Base-by-base conservation (phyloP, 2,797 vertebrate genomes). In the Channa striata region DNA sequence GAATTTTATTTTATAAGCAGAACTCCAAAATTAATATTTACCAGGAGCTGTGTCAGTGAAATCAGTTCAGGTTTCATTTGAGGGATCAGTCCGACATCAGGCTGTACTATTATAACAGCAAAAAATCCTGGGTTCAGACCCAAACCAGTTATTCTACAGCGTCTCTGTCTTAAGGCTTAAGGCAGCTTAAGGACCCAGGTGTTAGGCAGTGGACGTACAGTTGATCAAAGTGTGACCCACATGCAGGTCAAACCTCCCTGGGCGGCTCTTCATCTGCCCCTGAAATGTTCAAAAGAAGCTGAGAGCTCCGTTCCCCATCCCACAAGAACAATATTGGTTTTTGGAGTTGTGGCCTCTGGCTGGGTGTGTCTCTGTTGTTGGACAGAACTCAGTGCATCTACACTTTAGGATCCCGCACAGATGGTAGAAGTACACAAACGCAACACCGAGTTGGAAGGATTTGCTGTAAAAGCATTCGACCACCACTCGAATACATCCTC, bases 311-410 rank as follows among this genome's bases (percentile, higher is more conserved):
- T 30, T 30, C 59, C 64, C 42, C 40, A 5, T 25, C 59, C 81
- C 74, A 17, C 59, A 53, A 39, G 7, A 23, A 5, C 77, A 80
- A 76, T 59, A 68, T 67, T 78, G 42, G 40, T 23, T 61, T n/a
- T 43, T 49, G 53, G 58, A 19, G n/a, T 6, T 2, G 21, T 0
- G 11, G n/a, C 47, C n/a, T 47, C 23, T 14, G 11, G 17, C 8
- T 3, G 54, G 60, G 77, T 10, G 67, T 68, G 73, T 49, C 20
- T 40, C 54, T 69, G 71, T 44, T 37, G 4, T 16, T 21, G 49
- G 8, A 19, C 20, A 2, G 40, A 4, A 6, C 2, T 21, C 25
- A 12, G 9, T 5, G 43, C 21, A 44, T 49, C 37, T 44, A 6
- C 19, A 33, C 61, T 21, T 34, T 8, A 44, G 40, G 40, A 13